A percentile compares a stretch with the other conserved stretches of the same genome.
Conservation (phyloP, 37 sponge, comb jelly and placozoan genomes). For the Ephydatia muelleri region DNA sequence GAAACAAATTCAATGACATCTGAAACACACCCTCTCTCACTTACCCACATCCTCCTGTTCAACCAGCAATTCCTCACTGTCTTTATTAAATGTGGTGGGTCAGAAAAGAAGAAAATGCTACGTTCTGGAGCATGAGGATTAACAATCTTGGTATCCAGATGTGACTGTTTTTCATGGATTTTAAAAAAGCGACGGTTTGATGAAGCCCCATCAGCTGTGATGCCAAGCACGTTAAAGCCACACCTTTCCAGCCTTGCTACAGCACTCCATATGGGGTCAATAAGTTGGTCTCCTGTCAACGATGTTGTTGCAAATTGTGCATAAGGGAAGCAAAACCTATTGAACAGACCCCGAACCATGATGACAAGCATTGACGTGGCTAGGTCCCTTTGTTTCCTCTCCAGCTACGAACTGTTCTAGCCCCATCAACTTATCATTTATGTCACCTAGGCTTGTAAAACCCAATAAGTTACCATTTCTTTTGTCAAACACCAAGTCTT, state of each 20-base stretch:
- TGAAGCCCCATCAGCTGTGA: slow-evolving; percentile 36
- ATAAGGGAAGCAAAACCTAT: slow-evolving; percentile 28
- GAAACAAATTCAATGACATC: too few species aligned
- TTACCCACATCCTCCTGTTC: slow-evolving; percentile 25
- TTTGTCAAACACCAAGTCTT: slow-evolving; percentile 37
- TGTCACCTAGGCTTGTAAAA: slow-evolving; percentile 11
- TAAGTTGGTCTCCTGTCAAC: slow-evolving; percentile 5
- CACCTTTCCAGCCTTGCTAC: background rate
- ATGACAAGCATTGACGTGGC: slow-evolving; percentile 38
- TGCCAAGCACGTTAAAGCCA: slow-evolving; percentile 8
- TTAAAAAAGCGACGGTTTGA: too few species aligned
- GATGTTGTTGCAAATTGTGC: slow-evolving; percentile 29
- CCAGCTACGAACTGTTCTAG: slow-evolving; percentile 11
- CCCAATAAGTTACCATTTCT: slow-evolving; percentile 18
- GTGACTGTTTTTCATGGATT: background rate
- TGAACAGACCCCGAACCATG: slow-evolving; percentile 34
- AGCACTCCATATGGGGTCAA: slow-evolving; percentile 42
- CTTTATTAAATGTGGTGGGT: slow-evolving; percentile 51
- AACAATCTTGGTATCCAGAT: slow-evolving; percentile 5
- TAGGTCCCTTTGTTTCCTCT: too few species aligned
- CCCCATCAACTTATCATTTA: slow-evolving; percentile 9
- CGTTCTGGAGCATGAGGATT: slow-evolving; percentile 38
- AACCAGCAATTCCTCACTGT: slow-evolving; percentile 37
- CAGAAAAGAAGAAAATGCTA: too few species aligned
- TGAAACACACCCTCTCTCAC: background rate